Base-by-base conservation (phyloP, 2,113 vertebrate species). In the Hippocampus barbouri region DNA sequence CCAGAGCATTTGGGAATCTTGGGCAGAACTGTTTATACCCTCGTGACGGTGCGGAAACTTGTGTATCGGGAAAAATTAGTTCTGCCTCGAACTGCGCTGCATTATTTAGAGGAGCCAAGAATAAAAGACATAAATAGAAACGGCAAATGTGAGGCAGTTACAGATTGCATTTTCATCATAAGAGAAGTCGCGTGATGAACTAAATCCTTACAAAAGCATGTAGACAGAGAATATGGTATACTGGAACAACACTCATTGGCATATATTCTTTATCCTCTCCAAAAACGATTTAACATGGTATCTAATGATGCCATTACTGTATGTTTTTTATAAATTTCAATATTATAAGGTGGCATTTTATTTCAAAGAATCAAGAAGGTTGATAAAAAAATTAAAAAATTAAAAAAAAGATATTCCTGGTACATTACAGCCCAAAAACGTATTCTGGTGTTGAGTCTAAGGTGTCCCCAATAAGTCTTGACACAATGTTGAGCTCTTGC, bases 51-150 rank as follows among this genome's bases (percentile, higher is more conserved):
- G 59, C 27, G 2, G 59, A 30, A 34, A 61, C 16, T 61, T 30
- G 4, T 18, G 59, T 61, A 61, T 61, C 2, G 3, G 59, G 15
- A 34, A 34, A 61, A 61, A 61, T 34, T 61, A 34, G 27, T 34
- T 61, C 27, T 61, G 59, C 59, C 59, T 61, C 59, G 8, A 61
- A 61, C 59, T 9, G 15, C 59, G 27, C 15, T 61, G 59, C 59
- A 61, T 61, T 61, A 61, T 61, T 61, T 61, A 61, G 34, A 34
- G 1, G 16, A 61, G 27, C 59, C 59, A 30, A 20, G 59, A 61
- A 61, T 61, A 61, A 61, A 61, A 34, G 27, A 34, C 59, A 30
- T 18, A 61, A 61, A 61, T 34, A 34, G 59, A 61, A 61, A 34
- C 27, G 15, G 27, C 27, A 34, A 61, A 34, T 34, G 27, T 16